Evolutionary conservation across 2,113 vertebrate species (phyloP).

Genomic region (Tychaedon coryphoeus): DNA sequence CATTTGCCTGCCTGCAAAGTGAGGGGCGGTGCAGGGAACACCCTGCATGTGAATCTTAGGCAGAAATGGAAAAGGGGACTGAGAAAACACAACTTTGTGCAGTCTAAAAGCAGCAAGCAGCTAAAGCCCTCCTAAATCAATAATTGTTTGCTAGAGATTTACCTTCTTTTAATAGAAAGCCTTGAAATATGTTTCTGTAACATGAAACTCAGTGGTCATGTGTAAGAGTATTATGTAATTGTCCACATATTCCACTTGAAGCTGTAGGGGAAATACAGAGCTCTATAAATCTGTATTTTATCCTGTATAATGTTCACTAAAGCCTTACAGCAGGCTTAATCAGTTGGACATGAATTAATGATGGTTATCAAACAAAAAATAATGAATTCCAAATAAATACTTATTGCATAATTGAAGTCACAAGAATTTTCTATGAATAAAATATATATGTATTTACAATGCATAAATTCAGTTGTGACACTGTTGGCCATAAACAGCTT

Average conservation of each 20-base stretch:
- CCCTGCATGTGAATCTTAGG: background rate
- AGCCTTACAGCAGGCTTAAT: slow-evolving; percentile 73
- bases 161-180: background rate
- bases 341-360: slow-evolving; percentile 80
- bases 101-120: background rate
- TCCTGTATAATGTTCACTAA: slow-evolving; percentile 67
- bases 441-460: slow-evolving; percentile 80
- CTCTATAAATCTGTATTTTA: slow-evolving; percentile 67
- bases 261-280: background rate
- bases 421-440: slow-evolving; percentile 78
- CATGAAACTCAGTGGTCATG: background rate
- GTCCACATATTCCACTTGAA: background rate
- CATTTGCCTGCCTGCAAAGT: background rate
- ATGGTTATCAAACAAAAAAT: slow-evolving; percentile 74
- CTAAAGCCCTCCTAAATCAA: background rate
- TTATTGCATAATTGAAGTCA: slow-evolving; percentile 79
- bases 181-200: background rate
- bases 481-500: slow-evolving; percentile 56
- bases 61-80: background rate
- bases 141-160: background rate
- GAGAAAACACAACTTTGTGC: background rate
- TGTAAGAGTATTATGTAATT: background rate
- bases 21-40: background rate
- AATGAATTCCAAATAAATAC: slow-evolving; percentile 80
- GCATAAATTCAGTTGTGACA: slow-evolving; percentile 65